These are phyloP conservation scores for Chloroclystis v-ata DNA, from an alignment of 2,888 invertebrate genomes.

Conservation along the genomic window DNA sequence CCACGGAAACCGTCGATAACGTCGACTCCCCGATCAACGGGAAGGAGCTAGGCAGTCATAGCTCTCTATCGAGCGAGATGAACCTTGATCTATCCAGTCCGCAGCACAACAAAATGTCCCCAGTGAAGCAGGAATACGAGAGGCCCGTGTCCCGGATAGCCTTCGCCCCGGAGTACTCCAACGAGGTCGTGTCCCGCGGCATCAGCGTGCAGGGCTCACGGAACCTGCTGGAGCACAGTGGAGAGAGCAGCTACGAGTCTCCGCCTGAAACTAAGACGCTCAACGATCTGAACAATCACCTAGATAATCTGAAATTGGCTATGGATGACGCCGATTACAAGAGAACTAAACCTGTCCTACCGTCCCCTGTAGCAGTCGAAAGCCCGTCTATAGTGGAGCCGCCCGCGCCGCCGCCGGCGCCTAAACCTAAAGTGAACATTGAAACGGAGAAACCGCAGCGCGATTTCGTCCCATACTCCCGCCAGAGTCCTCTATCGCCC, in stretches of 20 bases:
- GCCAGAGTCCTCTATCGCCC: slow-evolving; percentile 77
- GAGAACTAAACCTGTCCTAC: slow-evolving; percentile 42
- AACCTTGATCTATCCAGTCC: slow-evolving; percentile 78
- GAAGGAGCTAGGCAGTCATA: slow-evolving; percentile 66
- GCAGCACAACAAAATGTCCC: slow-evolving; percentile 55
- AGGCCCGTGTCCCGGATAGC: slow-evolving; percentile 58
- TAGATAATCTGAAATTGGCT: slow-evolving; percentile 60
- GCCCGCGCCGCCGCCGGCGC: slow-evolving; percentile 41
- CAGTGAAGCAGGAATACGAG: slow-evolving; percentile 57
- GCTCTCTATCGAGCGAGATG: slow-evolving; percentile 76
- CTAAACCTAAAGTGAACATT: slow-evolving; percentile 48
- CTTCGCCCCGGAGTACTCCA: slow-evolving; percentile 61
- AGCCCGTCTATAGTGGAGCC: slow-evolving; percentile 30
- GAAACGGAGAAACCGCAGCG: slow-evolving; percentile 53
- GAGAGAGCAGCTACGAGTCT: slow-evolving; percentile 59
- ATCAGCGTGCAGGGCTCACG: slow-evolving; percentile 62
- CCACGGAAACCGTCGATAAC: slow-evolving; percentile 71
- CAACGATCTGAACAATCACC: slow-evolving; percentile 49
- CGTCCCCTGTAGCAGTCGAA: slow-evolving; percentile 45
- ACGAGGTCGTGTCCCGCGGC: slow-evolving; percentile 63
- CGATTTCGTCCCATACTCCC: slow-evolving; percentile 53
- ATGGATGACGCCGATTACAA: slow-evolving; percentile 50
- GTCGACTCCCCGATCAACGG: slow-evolving; percentile 67
- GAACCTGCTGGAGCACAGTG: slow-evolving; percentile 58
- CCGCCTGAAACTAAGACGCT: slow-evolving; percentile 46